These are phyloP conservation scores for Vultur gryphus DNA, from an alignment of 2,797 vertebrate species.

Conservation along the genomic window DNA sequence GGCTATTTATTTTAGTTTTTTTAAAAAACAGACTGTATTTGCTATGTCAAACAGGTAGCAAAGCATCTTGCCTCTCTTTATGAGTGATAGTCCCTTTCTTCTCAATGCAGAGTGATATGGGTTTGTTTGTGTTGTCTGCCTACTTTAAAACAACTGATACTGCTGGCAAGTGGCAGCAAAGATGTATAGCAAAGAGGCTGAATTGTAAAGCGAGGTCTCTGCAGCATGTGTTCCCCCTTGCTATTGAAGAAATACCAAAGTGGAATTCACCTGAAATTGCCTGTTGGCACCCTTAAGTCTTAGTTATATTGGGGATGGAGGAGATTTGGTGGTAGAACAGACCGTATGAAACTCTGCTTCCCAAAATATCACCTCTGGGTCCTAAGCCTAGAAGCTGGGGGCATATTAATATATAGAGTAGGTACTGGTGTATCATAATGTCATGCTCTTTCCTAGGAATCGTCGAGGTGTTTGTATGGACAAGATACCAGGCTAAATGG, in stretches of 20 bases:
- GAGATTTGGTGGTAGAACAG: background rate
- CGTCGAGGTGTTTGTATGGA: background rate
- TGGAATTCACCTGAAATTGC: background rate
- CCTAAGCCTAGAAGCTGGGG: background rate
- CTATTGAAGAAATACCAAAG: background rate
- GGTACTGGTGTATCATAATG: background rate
- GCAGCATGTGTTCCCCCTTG: background rate
- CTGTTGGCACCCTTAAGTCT: background rate
- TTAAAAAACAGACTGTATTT: background rate
- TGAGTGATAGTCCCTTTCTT: background rate
- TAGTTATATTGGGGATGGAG: background rate
- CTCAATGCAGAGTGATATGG: accelerated
- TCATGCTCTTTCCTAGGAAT: background rate
- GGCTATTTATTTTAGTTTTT: background rate
- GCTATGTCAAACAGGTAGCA: background rate
- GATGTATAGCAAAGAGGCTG: background rate
- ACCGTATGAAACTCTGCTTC: background rate
- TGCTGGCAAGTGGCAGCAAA: background rate
- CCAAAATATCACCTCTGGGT: background rate
- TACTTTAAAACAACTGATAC: background rate
- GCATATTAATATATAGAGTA: background rate
- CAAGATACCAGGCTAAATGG: background rate
- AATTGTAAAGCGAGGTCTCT: background rate
- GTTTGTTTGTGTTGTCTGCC: background rate
- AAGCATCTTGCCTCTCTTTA: background rate